A percentile compares a stretch with the other conserved stretches of the same genome.
Conservation (phyloP, 2,797 vertebrate species). For the Cottoperca gobio region DNA sequence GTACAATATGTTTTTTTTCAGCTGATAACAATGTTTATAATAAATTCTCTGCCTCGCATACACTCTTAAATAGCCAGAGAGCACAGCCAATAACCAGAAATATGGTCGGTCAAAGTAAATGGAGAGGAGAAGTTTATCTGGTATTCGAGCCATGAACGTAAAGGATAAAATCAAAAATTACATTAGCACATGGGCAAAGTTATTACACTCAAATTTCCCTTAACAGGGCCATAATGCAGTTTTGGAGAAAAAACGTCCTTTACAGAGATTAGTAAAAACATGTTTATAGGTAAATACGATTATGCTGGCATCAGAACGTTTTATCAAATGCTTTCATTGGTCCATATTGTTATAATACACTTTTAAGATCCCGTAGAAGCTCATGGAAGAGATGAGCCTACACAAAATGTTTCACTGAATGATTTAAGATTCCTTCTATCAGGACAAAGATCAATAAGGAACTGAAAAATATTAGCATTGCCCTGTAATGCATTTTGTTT, state of each 20-base stretch:
- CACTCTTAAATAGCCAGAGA: constrained; percentile 34
- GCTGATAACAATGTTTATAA: constrained; percentile 34
- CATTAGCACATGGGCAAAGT: constrained; percentile 13
- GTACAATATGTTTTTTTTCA: constrained; percentile 9
- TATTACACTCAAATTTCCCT: constrained; percentile 23
- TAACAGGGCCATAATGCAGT: constrained; percentile 6
- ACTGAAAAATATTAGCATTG: constrained; percentile 39
- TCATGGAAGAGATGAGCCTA: constrained; percentile 6
- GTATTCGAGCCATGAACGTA: constrained; percentile 19
- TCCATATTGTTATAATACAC: constrained; percentile 8
- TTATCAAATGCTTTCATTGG: constrained; percentile 22
- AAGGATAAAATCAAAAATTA: constrained; percentile 20
- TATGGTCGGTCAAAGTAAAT: constrained; percentile 26
- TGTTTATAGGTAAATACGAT: background rate
- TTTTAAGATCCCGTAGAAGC: constrained; percentile 8
- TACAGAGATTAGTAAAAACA: constrained; percentile 4
- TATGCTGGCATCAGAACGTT: background rate
- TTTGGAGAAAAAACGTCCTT: background rate
- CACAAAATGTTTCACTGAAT: constrained; percentile 33
- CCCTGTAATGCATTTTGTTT: constrained; percentile 30
- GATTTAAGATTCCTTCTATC: constrained; percentile 16
- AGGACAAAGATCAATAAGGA: constrained; percentile 38
- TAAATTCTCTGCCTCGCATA: constrained; percentile 26
- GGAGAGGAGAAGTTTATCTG: constrained; percentile 6
- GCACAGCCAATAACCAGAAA: constrained; percentile 32